Evolutionary conservation across 2,113 vertebrate genomes (phyloP).

Genomic region (Xiphophorus hellerii): DNA sequence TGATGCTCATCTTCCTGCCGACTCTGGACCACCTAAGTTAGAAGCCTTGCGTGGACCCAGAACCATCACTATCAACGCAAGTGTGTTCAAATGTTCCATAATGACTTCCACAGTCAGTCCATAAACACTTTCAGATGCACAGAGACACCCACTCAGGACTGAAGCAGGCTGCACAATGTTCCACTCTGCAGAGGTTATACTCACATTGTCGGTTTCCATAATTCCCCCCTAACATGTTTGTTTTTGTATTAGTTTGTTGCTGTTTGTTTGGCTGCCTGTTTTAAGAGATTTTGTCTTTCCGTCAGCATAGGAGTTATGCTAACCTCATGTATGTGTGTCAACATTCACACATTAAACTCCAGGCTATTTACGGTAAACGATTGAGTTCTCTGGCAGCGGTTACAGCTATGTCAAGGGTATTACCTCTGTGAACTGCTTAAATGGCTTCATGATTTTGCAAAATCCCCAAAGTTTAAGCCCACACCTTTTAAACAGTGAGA

Average conservation of each 20-base stretch:
- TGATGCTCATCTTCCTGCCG: conserved; percentile 58
- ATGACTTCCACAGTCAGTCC: conserved; percentile 80
- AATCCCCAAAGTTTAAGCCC: conserved; percentile 45
- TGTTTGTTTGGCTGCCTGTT: conserved; percentile 68
- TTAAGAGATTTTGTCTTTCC: conserved; percentile 59
- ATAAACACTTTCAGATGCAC: conserved; percentile 81
- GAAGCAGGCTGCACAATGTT: conserved; percentile 47
- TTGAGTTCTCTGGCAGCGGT: conserved; percentile 58
- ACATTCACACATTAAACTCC: conserved; percentile 44
- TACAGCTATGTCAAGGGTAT: conserved; percentile 35
- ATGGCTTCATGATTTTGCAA: conserved; percentile 30
- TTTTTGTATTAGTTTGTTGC: conserved; percentile 63
- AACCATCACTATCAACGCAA: conserved; percentile 71
- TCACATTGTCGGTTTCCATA: conserved; percentile 68
- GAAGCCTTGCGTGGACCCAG: conserved; percentile 69
- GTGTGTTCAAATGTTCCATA: conserved; percentile 76
- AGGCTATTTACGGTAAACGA: conserved; percentile 55
- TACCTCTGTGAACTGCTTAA: conserved; percentile 49
- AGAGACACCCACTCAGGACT: conserved; percentile 63
- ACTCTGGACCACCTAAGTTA: conserved; percentile 72
- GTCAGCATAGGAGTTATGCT: conserved; percentile 45
- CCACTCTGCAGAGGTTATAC: conserved; percentile 61
- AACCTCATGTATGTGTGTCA: conserved; percentile 44
- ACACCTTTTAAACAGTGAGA: conserved; percentile 60
- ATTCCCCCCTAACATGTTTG: conserved; percentile 74